Percentiles rank a stretch among this genome's conserved stretches.
Evolutionary conservation across 2,113 vertebrate species (phyloP).

Genomic region (Penelope pileata): DNA sequence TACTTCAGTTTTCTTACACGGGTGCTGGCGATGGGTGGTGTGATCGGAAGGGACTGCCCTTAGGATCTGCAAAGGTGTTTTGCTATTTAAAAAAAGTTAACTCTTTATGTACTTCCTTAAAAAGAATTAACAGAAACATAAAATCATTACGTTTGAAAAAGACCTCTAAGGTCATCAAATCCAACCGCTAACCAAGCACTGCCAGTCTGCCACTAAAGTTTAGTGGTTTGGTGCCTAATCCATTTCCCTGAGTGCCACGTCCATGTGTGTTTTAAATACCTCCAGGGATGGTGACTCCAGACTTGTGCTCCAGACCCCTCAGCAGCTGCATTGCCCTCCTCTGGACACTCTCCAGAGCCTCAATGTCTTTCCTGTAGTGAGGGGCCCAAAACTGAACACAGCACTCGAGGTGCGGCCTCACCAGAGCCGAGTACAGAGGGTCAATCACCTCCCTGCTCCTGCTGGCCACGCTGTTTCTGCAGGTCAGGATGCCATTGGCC

Average conservation of each 20-base stretch:
- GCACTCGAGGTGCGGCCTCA: no score
- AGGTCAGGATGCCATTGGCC: no score
- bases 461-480: no score
- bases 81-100: background rate
- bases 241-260: background rate
- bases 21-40: background rate
- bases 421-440: no score
- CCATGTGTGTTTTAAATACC: background rate
- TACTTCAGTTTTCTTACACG: no score
- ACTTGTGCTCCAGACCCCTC: no score
- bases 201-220: background rate
- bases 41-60: background rate
- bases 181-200: background rate
- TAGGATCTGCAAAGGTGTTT: fast-evolving
- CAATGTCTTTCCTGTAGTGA: no score
- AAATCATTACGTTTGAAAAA: background rate
- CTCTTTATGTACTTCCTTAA: background rate
- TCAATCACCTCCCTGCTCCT: no score
- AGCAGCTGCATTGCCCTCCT: no score
- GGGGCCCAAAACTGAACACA: no score
- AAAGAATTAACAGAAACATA: background rate
- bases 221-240: no score
- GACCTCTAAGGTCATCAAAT: background rate
- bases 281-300: background rate
- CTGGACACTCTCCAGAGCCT: no score